Evolutionary conservation across 2,888 invertebrate genomes (phyloP).

Genomic region (Aelia acuminata): DNA sequence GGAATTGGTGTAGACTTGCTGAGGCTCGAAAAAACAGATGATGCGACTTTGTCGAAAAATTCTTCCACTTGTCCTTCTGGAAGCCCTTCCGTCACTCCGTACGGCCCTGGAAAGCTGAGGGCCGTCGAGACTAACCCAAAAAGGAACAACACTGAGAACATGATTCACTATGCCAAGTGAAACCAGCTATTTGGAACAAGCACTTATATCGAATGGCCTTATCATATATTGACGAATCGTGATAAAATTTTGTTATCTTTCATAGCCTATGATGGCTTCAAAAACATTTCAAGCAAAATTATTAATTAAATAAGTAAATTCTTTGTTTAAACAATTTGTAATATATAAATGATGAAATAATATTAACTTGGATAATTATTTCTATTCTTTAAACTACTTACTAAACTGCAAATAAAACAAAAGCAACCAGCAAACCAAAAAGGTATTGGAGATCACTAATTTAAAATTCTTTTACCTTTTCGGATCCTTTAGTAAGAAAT

Average conservation of each 20-base stretch:
- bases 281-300: neutral
- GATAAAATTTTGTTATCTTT: conserved; percentile 21
- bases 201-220: conserved; percentile 16
- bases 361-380: no score
- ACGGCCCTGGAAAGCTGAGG: conserved; percentile 7
- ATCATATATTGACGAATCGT: neutral
- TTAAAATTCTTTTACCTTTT: no score
- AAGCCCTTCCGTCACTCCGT: conserved; percentile 20
- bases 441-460: no score
- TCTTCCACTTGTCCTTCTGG: neutral
- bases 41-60: neutral
- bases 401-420: no score
- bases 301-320: no score
- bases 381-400: no score
- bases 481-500: no score
- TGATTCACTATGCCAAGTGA: neutral
- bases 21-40: neutral
- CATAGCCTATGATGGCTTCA: neutral
- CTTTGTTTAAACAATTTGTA: no score
- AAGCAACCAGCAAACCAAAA: no score
- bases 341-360: no score
- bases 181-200: neutral
- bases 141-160: conserved; percentile 4
- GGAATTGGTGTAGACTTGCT: neutral
- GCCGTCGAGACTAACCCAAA: conserved; percentile 22